A percentile compares a stretch with the other conserved stretches of the same genome.
Conservation (phyloP, 2,113 vertebrate species). For the Hippotragus niger region DNA sequence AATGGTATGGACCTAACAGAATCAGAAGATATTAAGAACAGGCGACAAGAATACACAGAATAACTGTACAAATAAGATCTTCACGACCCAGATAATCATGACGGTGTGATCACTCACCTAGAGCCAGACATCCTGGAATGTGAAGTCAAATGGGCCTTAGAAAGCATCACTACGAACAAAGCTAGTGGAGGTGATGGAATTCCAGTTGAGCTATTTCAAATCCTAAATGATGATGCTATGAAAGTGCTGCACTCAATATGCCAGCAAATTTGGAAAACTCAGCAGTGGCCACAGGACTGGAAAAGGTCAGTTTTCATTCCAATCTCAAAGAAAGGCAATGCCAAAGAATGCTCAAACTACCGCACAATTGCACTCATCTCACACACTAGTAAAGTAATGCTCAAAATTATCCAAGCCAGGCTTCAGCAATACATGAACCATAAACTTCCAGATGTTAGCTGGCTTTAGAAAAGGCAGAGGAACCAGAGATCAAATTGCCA, state of each 20-base stretch:
- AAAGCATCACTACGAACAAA: not conserved
- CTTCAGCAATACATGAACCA: not conserved
- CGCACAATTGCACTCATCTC: not conserved
- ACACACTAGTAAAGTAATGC: not conserved
- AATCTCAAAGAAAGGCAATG: not conserved
- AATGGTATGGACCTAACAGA: not conserved
- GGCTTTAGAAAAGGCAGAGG: not conserved
- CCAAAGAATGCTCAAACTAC: not conserved
- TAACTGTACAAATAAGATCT: not conserved
- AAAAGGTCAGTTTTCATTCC: not conserved
- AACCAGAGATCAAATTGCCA: not conserved
- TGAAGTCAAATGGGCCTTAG: not conserved
- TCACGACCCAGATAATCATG: fast-evolving
- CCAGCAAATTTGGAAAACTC: not conserved
- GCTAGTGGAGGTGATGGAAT: not conserved
- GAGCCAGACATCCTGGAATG: not conserved
- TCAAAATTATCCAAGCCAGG: not conserved
- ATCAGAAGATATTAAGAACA: not conserved
- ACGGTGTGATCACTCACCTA: not conserved
- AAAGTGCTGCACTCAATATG: not conserved
- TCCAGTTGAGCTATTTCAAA: not conserved
- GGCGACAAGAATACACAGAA: not conserved
- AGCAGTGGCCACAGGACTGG: not conserved
- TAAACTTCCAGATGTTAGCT: not conserved
- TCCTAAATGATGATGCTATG: not conserved